Percentiles rank a stretch among this genome's conserved stretches.
These are phyloP conservation scores for Forbesichthys papilliferus DNA, from an alignment of 2,113 vertebrate species.

Conservation along the genomic window DNA sequence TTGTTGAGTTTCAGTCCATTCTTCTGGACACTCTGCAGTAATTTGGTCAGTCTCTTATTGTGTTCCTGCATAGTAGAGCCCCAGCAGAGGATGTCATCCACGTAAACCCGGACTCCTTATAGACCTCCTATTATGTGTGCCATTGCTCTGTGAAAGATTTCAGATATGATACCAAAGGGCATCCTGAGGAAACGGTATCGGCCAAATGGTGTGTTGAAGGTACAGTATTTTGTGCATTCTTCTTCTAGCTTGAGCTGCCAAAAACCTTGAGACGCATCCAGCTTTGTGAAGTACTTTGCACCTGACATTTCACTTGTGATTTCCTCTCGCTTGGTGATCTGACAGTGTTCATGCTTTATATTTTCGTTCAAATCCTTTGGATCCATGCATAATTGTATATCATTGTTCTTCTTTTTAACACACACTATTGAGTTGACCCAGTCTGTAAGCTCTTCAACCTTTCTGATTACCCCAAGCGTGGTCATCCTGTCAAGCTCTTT, in stretches of 20 bases:
- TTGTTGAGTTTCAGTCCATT: constrained; percentile 27
- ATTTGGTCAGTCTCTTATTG: background rate
- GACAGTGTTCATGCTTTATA: too few relatives aligned
- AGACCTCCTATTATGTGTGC: constrained; percentile 10
- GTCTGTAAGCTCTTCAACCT: background rate
- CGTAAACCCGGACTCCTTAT: background rate
- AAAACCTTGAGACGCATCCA: constrained; percentile 33
- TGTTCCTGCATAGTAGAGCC: too few relatives aligned
- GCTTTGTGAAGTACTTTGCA: constrained; percentile 20
- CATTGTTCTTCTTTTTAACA: constrained; percentile 9
- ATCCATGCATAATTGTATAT: constrained; percentile 23
- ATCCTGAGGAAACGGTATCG: constrained; percentile 21
- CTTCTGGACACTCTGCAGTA: constrained; percentile 1
- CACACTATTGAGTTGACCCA: constrained; percentile 2
- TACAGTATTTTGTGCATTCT: constrained; percentile 9
- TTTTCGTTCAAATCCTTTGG: too few relatives aligned
- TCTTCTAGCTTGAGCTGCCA: constrained; percentile 35
- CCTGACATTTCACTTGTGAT: background rate
- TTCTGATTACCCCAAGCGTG: too few relatives aligned
- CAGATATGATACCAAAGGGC: constrained; percentile 18
- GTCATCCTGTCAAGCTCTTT: too few relatives aligned
- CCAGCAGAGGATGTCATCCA: too few relatives aligned
- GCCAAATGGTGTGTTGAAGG: constrained; percentile 21
- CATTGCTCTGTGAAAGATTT: constrained; percentile 14
- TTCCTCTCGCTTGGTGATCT: too few relatives aligned